A percentile compares a stretch with the other conserved stretches of the same genome.
phyloP scores from a whole-genome alignment of 1,140 invertebrate genomes.

The Parasteatoda tepidariorum region DNA sequence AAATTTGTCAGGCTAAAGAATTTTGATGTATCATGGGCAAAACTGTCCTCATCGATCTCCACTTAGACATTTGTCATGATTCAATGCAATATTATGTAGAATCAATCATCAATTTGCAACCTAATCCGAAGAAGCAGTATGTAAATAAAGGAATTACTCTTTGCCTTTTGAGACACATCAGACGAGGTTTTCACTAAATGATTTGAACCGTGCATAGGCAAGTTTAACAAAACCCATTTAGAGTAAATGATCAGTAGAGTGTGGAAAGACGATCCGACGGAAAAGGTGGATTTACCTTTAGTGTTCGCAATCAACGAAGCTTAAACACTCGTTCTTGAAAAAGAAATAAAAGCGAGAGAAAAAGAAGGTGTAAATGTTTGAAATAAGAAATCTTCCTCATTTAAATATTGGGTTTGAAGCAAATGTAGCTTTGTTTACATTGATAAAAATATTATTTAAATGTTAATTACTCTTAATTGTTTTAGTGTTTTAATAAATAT shows the following conservation, averaged over 20 bases:
- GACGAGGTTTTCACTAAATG: neutral
- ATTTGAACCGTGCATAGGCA: conserved; percentile 21
- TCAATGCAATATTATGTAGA: no score
- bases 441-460: no score
- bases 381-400: no score
- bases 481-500: no score
- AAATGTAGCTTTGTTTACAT: no score
- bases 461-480: no score
- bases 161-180: neutral
- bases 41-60: no score
- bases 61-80: no score
- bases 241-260: conserved; percentile 19
- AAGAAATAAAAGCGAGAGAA: neutral
- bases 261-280: conserved; percentile 1
- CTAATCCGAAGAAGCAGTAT: neutral
- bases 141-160: neutral
- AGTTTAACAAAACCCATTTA: conserved; percentile 38
- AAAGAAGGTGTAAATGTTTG: neutral
- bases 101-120: neutral
- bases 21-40: no score
- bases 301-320: neutral
- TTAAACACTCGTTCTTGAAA: neutral
- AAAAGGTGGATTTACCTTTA: conserved; percentile 24
- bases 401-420: no score
- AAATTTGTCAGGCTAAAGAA: no score